These are phyloP conservation scores for Drosophila murphyi DNA, from an alignment of 1,140 invertebrate genomes.

Conservation along the genomic window DNA sequence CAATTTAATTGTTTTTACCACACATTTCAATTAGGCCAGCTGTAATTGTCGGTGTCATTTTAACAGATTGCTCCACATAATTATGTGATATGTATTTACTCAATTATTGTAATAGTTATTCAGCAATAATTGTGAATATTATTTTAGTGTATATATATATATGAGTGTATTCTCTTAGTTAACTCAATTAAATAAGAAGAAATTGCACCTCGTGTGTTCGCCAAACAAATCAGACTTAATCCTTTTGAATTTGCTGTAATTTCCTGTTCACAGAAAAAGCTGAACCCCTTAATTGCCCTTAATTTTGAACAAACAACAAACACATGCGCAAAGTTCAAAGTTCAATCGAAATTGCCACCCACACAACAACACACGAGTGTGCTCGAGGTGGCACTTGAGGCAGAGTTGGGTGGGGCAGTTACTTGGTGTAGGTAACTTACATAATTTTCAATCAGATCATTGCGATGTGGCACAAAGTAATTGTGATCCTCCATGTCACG, in stretches of 20 bases:
- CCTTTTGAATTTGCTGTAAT: conserved; percentile 21
- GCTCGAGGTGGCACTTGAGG: neutral
- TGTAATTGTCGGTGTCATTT: neutral
- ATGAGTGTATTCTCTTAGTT: too few species aligned
- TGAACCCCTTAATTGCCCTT: conserved; percentile 37
- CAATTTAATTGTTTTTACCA: neutral
- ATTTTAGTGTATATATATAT: neutral
- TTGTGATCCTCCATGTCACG: conserved; percentile 97
- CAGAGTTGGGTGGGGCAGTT: neutral
- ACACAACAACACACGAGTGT: conserved; percentile 5
- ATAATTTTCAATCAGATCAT: conserved; percentile 97
- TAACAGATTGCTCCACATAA: neutral
- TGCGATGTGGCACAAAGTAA: conserved; percentile 96
- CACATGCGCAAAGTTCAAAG: conserved; percentile 41
- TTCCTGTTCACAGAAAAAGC: conserved; percentile 14
- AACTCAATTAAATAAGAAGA: neutral
- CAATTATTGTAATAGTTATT: neutral
- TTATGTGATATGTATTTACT: neutral
- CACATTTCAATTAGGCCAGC: neutral
- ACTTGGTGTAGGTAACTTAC: conserved; percentile 87
- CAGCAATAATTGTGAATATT: neutral
- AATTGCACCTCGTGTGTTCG: conserved; percentile 13
- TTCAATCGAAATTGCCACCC: conserved; percentile 36
- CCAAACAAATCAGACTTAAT: conserved; percentile 28
- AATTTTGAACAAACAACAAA: conserved; percentile 45